Evolutionary conservation across 2,113 vertebrate genomes (phyloP).

Genomic region (Desmodus rotundus): DNA sequence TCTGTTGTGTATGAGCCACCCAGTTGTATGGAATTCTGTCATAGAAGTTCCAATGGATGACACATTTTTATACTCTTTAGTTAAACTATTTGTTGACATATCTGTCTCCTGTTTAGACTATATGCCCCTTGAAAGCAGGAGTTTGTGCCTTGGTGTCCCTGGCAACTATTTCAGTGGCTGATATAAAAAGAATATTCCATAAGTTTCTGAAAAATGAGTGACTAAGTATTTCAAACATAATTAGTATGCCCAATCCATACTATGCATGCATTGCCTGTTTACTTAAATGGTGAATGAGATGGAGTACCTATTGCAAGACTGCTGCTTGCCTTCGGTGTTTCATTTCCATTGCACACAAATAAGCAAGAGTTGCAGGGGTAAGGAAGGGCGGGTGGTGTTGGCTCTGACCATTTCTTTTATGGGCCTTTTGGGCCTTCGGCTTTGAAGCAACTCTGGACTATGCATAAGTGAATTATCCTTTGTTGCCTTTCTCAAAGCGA

Average conservation of each 20-base stretch:
- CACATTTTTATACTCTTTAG: background rate
- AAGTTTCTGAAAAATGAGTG: background rate
- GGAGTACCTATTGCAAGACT: background rate
- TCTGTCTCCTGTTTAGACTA: background rate
- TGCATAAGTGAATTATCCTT: background rate
- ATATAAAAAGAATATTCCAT: background rate
- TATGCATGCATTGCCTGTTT: background rate
- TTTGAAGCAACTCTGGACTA: background rate
- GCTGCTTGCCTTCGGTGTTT: background rate
- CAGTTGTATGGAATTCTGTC: background rate
- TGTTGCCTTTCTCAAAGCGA: background rate
- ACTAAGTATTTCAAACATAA: background rate
- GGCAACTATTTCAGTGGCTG: slow-evolving; percentile 1
- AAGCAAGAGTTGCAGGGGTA: background rate
- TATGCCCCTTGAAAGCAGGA: background rate
- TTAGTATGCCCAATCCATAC: background rate
- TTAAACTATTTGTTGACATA: background rate
- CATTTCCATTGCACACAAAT: background rate
- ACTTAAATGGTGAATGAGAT: background rate
- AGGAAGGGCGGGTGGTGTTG: background rate
- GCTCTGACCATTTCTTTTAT: background rate
- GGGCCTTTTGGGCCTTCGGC: background rate
- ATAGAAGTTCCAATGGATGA: background rate
- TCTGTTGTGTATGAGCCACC: background rate
- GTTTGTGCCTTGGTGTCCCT: background rate